Evolutionary conservation across 1,140 invertebrate species (phyloP).

Genomic region (Leptopilina boulardi): DNA sequence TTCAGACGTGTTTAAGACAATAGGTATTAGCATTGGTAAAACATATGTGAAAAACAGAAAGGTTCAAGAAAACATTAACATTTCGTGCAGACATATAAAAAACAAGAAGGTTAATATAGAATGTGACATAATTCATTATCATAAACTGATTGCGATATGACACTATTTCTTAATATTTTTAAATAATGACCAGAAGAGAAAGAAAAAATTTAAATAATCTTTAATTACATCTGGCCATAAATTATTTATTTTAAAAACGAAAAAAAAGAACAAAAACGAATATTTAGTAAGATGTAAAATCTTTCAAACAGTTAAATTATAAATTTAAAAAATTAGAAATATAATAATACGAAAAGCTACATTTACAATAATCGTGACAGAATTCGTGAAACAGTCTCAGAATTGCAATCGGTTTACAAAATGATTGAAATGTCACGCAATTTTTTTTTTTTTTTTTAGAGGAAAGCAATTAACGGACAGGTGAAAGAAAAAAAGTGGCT

Average conservation of each 20-base stretch:
- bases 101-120: not conserved
- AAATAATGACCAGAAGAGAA: no score
- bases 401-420: not conserved
- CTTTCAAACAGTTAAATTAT: no score
- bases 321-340: no score
- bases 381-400: not conserved
- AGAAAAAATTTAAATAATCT: not conserved
- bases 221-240: not conserved
- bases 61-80: conserved; percentile 10
- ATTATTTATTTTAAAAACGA: not conserved
- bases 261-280: no score
- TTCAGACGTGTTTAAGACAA: conserved; percentile 1
- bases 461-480: conserved; percentile 22
- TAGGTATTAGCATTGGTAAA: conserved; percentile 3
- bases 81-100: not conserved
- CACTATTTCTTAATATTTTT: not conserved
- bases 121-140: not conserved
- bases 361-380: not conserved
- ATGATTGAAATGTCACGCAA: not conserved
- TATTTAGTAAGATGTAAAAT: no score
- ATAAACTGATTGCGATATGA: conserved; percentile 5
- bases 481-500: conserved; percentile 17
- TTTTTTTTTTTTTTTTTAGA: no score
- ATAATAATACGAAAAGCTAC: not conserved
- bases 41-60: conserved; percentile 20